phyloP scores from a whole-genome alignment of 2,888 invertebrate genomes.

The Aphidius colemani region DNA sequence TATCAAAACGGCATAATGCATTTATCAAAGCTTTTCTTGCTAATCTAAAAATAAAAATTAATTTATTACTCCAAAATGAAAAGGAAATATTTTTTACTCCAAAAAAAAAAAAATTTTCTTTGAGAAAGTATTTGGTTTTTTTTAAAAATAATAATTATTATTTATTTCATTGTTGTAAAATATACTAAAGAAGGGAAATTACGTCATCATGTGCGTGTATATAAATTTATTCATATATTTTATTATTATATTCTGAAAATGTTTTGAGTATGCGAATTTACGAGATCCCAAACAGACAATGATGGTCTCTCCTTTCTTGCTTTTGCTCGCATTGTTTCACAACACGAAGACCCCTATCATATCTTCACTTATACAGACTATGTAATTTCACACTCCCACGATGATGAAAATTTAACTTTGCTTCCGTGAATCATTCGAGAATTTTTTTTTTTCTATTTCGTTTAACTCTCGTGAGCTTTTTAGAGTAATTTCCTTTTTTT shows the following conservation, averaged over 20 bases:
- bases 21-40: background rate
- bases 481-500: no score
- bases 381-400: constrained; percentile 27
- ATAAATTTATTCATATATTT: background rate
- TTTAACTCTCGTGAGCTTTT: no score
- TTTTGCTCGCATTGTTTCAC: constrained; percentile 26
- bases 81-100: background rate
- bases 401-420: constrained; percentile 12
- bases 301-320: constrained; percentile 18
- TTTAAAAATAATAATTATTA: no score
- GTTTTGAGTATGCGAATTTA: constrained; percentile 10
- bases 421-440: constrained; percentile 11
- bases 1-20: background rate
- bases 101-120: background rate
- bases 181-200: no score
- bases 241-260: constrained; percentile 10
- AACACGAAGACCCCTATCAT: background rate
- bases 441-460: no score
- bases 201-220: no score
- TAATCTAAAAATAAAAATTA: background rate
- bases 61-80: background rate
- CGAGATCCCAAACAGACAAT: constrained; percentile 15
- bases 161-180: no score
- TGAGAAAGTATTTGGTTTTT: no score
- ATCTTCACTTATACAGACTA: background rate